Conservation (phyloP, 2,113 vertebrate genomes). For the Probosciger aterrimus region DNA sequence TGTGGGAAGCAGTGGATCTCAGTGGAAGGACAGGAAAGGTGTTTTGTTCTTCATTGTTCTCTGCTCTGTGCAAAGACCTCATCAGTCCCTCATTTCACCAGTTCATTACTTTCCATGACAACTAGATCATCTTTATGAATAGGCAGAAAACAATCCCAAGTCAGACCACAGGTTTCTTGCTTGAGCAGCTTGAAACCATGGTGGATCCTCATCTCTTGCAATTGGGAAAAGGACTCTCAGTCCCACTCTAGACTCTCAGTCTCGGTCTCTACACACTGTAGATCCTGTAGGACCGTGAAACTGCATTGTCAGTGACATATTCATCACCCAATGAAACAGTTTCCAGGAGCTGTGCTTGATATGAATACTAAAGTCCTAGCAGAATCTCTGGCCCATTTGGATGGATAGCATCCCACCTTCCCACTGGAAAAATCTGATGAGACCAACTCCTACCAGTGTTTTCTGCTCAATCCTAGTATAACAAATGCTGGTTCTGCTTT, state of each 20-base stretch:
- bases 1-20: background rate
- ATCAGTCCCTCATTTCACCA: background rate
- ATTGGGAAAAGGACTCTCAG: background rate
- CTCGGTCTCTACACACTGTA: background rate
- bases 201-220: background rate
- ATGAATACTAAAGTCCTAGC: background rate
- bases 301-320: background rate
- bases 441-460: background rate
- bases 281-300: background rate
- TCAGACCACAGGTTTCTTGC: background rate
- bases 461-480: background rate
- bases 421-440: background rate
- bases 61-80: background rate
- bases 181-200: background rate
- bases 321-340: background rate
- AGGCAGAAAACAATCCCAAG: background rate
- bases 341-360: background rate
- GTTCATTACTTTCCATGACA: background rate
- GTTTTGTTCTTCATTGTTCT: background rate
- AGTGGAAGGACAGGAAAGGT: background rate
- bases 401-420: background rate
- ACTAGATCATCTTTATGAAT: background rate
- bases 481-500: background rate
- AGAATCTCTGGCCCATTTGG: background rate
- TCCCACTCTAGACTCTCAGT: background rate